Base-by-base conservation (phyloP, 2,888 invertebrate genomes). In the Amiota communis region DNA sequence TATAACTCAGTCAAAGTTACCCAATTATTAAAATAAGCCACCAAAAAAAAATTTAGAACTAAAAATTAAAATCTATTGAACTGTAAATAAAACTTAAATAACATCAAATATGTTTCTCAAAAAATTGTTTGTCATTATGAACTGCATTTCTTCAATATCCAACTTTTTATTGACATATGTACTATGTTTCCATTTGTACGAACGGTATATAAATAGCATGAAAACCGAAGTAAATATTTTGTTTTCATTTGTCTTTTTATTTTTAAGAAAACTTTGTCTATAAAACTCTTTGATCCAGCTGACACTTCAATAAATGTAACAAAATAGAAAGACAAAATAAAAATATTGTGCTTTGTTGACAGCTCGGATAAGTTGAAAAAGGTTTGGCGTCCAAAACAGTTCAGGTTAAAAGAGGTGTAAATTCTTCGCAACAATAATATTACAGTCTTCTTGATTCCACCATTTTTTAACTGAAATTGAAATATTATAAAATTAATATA, bases 241-340 rank as follows among this genome's bases (percentile, higher is more conserved):
- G 36, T 36, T 1, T 36, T 6, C 6, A 36, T 59, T 59, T 59
- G 59, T 11, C 20, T 59, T 20, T 11, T 59, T 59, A 9, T 59
- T 20, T 4, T 63, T 46, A 17, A 17, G 46, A 46, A 67, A 67
- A 67, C 20, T 67, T 67, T 67, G 51, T 67, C 67, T 36, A 13
- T 36, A 46, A 75, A 76, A 72, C 67, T 72, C 72, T 76, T 76
- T 74, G 78, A 76, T 82, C 72, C 85, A 82, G 77, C 81, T 83
- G 83, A 82, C 85, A 85, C 80, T 84, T 82, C 82, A 84, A 83
- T 83, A 83, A 83, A 85, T 84, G 83, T 81, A 82, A 76, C 74
- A 76, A 82, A 81, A 76, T 78, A 77, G 36, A 36, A 36, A 36
- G 36, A 36, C 0, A 36, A 36, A 36, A 36, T 36, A 36, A 36